These are phyloP conservation scores for Antennarius maculatus DNA, from an alignment of 2,797 vertebrate species.

Conservation along the genomic window DNA sequence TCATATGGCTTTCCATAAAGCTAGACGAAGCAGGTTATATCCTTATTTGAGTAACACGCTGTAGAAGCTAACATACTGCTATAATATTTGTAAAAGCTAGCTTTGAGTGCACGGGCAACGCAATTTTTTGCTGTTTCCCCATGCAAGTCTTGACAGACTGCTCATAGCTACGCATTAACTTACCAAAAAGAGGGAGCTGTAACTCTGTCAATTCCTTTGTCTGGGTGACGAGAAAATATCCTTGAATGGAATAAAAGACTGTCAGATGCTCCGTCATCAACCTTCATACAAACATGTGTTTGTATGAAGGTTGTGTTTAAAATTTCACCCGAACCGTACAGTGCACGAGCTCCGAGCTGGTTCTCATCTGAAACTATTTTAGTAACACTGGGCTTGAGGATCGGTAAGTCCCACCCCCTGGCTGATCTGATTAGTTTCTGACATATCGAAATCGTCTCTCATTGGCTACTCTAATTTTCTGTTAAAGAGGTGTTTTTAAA, in stretches of 20 bases:
- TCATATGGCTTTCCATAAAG: slow-evolving; percentile 44
- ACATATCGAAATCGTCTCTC: not conserved
- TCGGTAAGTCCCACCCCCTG: slow-evolving; percentile 59
- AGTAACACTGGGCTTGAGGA: slow-evolving; percentile 53
- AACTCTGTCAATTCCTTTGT: slow-evolving; percentile 54
- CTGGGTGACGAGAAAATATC: slow-evolving; percentile 22
- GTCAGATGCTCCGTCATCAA: slow-evolving; percentile 5
- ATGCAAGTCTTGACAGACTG: slow-evolving; percentile 56
- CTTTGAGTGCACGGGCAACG: slow-evolving; percentile 16
- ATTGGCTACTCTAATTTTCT: slow-evolving; percentile 68
- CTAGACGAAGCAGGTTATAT: slow-evolving; percentile 37
- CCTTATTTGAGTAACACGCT: not conserved
- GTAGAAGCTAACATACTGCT: not conserved
- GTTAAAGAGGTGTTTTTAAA: slow-evolving; percentile 46
- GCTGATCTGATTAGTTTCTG: slow-evolving; percentile 55
- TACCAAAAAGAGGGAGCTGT: slow-evolving; percentile 58
- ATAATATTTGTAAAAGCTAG: slow-evolving; percentile 8
- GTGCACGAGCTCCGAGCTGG: slow-evolving; percentile 25
- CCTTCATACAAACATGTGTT: slow-evolving; percentile 26
- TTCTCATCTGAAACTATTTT: slow-evolving; percentile 60
- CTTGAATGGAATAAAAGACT: slow-evolving; percentile 2
- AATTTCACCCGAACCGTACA: slow-evolving; percentile 20
- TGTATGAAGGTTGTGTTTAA: slow-evolving; percentile 7
- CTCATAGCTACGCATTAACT: slow-evolving; percentile 69
- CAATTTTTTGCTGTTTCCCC: not conserved